These are phyloP conservation scores for Conomelus anceps DNA, from an alignment of 2,888 invertebrate species.

Conservation along the genomic window DNA sequence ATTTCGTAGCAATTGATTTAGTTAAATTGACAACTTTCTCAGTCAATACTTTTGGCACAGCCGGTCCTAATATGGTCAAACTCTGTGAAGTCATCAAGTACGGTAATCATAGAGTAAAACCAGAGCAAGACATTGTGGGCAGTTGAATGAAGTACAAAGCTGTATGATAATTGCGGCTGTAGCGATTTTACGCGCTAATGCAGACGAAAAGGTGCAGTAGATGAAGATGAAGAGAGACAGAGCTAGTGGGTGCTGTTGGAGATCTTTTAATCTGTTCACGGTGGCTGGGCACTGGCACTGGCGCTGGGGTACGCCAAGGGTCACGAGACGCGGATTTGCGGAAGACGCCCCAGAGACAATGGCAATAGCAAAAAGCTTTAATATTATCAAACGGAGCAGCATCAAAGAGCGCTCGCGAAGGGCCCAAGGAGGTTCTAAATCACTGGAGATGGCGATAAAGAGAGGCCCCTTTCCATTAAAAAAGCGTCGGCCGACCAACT, in stretches of 20 bases:
- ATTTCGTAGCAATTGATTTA: no score
- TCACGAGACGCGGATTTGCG: background rate
- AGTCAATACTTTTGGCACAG: background rate
- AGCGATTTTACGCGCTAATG: background rate
- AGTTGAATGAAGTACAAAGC: background rate
- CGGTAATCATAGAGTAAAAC: no score
- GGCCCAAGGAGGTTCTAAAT: slow-evolving; percentile 8
- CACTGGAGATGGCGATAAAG: slow-evolving; percentile 11
- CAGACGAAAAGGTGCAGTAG: background rate
- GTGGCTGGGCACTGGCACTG: background rate
- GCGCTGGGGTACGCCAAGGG: background rate
- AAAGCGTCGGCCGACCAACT: background rate
- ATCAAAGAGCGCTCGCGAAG: slow-evolving; percentile 4
- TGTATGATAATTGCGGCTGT: background rate
- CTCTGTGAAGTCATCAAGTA: background rate
- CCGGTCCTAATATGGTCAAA: background rate
- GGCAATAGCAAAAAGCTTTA: background rate
- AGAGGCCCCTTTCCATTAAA: slow-evolving; percentile 7
- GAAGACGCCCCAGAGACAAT: slow-evolving; percentile 5
- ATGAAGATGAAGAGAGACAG: background rate
- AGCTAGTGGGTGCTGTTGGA: background rate
- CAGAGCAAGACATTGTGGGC: background rate
- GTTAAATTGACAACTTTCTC: no score
- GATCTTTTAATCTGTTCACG: slow-evolving; percentile 10
- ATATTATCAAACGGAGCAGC: slow-evolving; percentile 11